These are phyloP conservation scores for Lasioglossum marginatum DNA, from an alignment of 2,888 invertebrate species.

Conservation along the genomic window DNA sequence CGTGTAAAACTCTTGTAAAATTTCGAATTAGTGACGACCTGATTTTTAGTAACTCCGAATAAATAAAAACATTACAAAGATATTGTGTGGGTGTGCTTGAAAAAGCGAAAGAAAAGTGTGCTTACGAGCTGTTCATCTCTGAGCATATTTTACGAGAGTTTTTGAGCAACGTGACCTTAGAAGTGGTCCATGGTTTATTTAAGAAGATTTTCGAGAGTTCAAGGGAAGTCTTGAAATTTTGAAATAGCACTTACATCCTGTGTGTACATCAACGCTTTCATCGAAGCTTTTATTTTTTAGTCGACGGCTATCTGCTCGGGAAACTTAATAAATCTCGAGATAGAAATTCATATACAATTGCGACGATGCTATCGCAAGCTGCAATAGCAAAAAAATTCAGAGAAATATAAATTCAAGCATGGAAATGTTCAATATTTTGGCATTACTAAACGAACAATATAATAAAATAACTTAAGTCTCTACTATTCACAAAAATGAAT, in stretches of 20 bases:
- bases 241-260: neutral
- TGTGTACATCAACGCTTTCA: neutral
- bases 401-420: neutral
- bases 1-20: no score
- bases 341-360: neutral
- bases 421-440: neutral
- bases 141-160: neutral
- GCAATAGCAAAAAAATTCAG: neutral
- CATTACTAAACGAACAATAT: no score
- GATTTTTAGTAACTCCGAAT: neutral
- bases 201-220: slow-evolving; percentile 5
- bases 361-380: neutral
- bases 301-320: neutral
- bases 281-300: neutral
- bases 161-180: neutral
- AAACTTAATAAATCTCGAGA: neutral
- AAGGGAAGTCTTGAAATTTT: slow-evolving; percentile 4
- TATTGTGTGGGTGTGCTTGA: neutral
- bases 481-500: neutral
- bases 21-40: no score
- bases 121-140: neutral
- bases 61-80: neutral
- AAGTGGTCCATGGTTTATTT: neutral
- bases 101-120: neutral
- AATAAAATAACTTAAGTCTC: no score